Evolutionary conservation across 2,888 invertebrate genomes (phyloP).

Genomic region (Stenodema calcarata): DNA sequence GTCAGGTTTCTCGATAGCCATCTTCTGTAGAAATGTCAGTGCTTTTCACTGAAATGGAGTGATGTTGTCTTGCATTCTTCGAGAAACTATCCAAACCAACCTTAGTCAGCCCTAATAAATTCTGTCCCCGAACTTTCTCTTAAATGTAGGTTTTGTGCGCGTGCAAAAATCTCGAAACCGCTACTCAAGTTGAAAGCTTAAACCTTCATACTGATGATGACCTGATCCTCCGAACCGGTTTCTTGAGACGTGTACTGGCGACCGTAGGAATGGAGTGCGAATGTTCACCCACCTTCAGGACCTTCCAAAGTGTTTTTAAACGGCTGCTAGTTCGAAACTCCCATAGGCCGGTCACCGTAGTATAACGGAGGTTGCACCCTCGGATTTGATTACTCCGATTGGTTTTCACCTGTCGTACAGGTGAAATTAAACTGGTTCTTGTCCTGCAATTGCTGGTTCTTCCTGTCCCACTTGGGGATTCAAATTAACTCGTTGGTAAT

Average conservation of each 20-base stretch:
- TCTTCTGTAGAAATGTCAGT: no score
- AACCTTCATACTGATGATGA: conserved; percentile 17
- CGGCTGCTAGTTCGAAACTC: not conserved
- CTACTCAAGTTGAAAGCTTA: not conserved
- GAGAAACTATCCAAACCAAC: not conserved
- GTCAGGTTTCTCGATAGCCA: no score
- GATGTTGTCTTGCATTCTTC: no score
- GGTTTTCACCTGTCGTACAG: not conserved
- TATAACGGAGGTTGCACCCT: not conserved
- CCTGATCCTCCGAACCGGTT: conserved; percentile 21
- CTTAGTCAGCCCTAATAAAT: not conserved
- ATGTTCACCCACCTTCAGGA: not conserved
- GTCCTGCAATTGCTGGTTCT: not conserved
- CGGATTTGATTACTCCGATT: not conserved
- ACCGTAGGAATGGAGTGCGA: not conserved
- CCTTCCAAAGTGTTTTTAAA: not conserved
- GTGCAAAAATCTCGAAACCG: conserved; percentile 18
- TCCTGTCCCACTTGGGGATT: not conserved
- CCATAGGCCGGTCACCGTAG: not conserved
- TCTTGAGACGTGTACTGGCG: not conserved
- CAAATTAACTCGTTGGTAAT: not conserved
- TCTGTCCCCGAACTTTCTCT: not conserved
- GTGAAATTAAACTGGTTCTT: not conserved
- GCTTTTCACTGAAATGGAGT: no score
- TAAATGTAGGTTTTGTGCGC: not conserved